A percentile compares a stretch with the other conserved stretches of the same genome.
Evolutionary conservation across 2,888 invertebrate species (phyloP).

Genomic region (Lasioglossum oenotherae): DNA sequence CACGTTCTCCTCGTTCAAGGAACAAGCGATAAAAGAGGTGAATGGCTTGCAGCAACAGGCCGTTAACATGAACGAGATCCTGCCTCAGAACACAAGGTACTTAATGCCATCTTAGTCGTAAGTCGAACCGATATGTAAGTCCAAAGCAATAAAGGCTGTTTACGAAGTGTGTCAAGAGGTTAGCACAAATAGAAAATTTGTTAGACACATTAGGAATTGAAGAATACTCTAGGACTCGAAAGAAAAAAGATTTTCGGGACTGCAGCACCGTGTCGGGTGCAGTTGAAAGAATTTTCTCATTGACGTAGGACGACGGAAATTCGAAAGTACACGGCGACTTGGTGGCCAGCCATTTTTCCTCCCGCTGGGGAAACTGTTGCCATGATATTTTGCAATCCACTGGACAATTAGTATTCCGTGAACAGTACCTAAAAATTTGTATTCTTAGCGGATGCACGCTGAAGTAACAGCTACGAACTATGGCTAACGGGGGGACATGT

Average conservation of each 20-base stretch:
- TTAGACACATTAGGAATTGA: constrained; percentile 57
- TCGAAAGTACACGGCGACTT: constrained; percentile 11
- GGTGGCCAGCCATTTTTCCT: background rate
- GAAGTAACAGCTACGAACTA: constrained; percentile 12
- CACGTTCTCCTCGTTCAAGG: constrained; percentile 81
- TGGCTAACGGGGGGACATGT: background rate
- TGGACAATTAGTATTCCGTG: constrained; percentile 26
- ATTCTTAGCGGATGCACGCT: constrained; percentile 7
- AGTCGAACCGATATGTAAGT: constrained; percentile 38
- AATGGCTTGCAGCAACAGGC: constrained; percentile 77
- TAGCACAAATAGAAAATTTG: constrained; percentile 64
- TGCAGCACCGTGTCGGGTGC: constrained; percentile 33
- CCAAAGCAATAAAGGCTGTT: constrained; percentile 70
- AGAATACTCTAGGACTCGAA: constrained; percentile 28
- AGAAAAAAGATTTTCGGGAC: constrained; percentile 1
- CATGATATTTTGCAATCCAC: background rate
- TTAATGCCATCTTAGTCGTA: constrained; percentile 82
- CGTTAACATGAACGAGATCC: constrained; percentile 82
- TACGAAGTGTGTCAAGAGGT: constrained; percentile 28
- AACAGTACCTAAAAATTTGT: constrained; percentile 30
- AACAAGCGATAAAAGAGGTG: constrained; percentile 79
- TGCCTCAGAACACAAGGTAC: constrained; percentile 83
- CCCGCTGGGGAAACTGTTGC: background rate
- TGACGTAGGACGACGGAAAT: constrained; percentile 3
- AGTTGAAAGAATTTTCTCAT: constrained; percentile 25